These are phyloP conservation scores for Azorinus chamasolen DNA, from an alignment of 2,888 invertebrate species.

Conservation along the genomic window DNA sequence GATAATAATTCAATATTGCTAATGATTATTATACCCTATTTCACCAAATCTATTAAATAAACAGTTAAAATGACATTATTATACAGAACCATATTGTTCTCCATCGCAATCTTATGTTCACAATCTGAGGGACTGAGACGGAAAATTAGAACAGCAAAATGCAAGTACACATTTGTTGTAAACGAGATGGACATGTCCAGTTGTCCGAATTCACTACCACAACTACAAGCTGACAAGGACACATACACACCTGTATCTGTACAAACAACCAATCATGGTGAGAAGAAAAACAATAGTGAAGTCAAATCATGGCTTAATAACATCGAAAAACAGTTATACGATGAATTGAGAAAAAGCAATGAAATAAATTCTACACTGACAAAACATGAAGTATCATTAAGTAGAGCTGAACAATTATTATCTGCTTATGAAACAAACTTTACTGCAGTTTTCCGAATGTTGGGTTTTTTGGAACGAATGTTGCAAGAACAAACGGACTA, in stretches of 20 bases:
- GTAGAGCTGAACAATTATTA: slow-evolving; percentile 70
- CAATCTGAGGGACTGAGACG: slow-evolving; percentile 19
- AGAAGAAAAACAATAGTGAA: slow-evolving; percentile 17
- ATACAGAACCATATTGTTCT: too few relatives aligned
- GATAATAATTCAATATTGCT: too few relatives aligned
- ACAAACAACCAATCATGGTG: too few relatives aligned
- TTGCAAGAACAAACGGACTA: slow-evolving; percentile 72
- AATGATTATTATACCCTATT: too few relatives aligned
- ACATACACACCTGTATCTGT: not conserved
- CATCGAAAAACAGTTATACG: slow-evolving; percentile 69
- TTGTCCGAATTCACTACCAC: slow-evolving; percentile 70
- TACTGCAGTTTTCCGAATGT: slow-evolving; percentile 72
- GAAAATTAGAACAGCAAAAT: slow-evolving; percentile 49
- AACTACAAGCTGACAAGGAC: slow-evolving; percentile 60
- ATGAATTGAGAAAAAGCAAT: slow-evolving; percentile 73
- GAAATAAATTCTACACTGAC: slow-evolving; percentile 77
- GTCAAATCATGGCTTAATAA: slow-evolving; percentile 56
- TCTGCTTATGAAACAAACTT: slow-evolving; percentile 74
- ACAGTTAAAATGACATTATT: too few relatives aligned
- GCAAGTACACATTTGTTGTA: slow-evolving; percentile 79
- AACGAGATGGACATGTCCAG: slow-evolving; percentile 78
- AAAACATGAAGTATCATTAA: slow-evolving; percentile 73
- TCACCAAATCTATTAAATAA: too few relatives aligned
- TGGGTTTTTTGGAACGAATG: slow-evolving; percentile 76
- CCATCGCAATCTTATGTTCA: too few relatives aligned